phyloP scores from a whole-genome alignment of 1,140 invertebrate species.

The Bathynomus jamesi region DNA sequence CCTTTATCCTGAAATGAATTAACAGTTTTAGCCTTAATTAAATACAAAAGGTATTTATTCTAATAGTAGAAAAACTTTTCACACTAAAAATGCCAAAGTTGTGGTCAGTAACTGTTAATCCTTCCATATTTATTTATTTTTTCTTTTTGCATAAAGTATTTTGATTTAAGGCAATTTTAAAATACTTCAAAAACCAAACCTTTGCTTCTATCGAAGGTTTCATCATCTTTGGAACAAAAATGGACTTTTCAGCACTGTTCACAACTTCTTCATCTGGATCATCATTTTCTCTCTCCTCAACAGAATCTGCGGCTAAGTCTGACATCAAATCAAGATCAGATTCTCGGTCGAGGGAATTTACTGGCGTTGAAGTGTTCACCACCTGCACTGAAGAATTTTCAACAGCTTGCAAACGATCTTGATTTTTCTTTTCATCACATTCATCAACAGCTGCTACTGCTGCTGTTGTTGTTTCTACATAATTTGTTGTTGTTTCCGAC shows the following conservation, averaged over 20 bases:
- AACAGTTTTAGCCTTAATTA: too few relatives aligned
- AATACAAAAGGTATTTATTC: too few relatives aligned
- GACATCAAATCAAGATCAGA: not conserved
- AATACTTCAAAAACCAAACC: too few relatives aligned
- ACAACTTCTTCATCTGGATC: not conserved
- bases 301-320: not conserved
- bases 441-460: not conserved
- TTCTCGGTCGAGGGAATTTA: too few relatives aligned
- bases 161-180: too few relatives aligned
- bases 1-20: conserved; percentile 17
- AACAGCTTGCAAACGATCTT: too few relatives aligned
- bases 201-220: not conserved
- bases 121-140: too few relatives aligned
- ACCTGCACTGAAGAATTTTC: too few relatives aligned
- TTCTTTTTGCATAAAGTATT: too few relatives aligned
- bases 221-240: not conserved
- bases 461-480: not conserved
- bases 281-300: not conserved
- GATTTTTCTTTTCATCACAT: not conserved
- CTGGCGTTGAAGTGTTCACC: not conserved
- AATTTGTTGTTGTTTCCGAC: not conserved
- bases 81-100: too few relatives aligned
- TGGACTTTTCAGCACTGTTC: not conserved
- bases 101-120: too few relatives aligned
- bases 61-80: too few relatives aligned